Evolutionary conservation across 2,797 vertebrate genomes (phyloP).

Genomic region (Antrozous pallidus): DNA sequence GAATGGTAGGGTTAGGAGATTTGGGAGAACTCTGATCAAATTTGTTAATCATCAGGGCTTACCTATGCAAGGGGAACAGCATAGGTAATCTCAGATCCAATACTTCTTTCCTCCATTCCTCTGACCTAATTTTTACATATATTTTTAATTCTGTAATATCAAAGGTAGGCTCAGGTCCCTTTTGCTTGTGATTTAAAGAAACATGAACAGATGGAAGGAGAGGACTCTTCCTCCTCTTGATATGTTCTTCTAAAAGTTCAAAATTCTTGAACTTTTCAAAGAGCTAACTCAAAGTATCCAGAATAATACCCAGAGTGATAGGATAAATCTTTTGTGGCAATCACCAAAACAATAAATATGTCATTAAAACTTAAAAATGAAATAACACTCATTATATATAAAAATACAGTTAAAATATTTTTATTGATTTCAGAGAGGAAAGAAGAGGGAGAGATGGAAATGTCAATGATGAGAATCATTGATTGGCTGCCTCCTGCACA

Average conservation of each 20-base stretch:
- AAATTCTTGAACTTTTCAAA: neutral
- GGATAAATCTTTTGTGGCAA: neutral
- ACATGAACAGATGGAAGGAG: neutral
- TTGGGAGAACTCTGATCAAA: neutral
- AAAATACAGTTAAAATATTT: neutral
- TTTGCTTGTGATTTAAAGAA: neutral
- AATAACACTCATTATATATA: neutral
- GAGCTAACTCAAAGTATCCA: neutral
- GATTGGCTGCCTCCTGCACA: too few relatives aligned
- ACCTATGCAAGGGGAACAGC: neutral
- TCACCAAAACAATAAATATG: neutral
- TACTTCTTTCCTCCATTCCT: neutral
- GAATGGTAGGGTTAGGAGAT: neutral
- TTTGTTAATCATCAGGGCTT: neutral
- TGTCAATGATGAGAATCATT: too few relatives aligned
- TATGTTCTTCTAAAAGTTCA: neutral
- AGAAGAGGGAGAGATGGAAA: too few relatives aligned
- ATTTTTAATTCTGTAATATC: neutral
- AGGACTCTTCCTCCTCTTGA: neutral
- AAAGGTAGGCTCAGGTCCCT: neutral
- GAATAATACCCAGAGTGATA: slow-evolving; percentile 1
- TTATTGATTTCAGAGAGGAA: too few relatives aligned
- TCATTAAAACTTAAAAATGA: neutral
- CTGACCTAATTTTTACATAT: neutral
- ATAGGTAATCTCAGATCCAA: neutral